phyloP scores from a whole-genome alignment of 2,797 vertebrate species.

The Sebastes trivittatus region DNA sequence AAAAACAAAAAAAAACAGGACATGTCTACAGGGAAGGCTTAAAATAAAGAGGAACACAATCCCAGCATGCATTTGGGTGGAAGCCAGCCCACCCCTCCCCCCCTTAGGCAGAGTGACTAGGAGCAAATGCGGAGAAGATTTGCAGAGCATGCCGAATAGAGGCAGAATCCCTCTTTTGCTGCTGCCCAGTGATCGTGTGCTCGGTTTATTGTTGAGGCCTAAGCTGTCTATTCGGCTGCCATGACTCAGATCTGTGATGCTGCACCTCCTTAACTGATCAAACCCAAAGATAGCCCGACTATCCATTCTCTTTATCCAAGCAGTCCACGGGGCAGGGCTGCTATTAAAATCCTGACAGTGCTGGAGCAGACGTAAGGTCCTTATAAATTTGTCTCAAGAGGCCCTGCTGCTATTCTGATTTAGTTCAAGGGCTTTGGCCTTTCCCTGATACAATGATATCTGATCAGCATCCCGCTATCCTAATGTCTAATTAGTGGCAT shows the following conservation, averaged over 20 bases:
- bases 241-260: constrained; percentile 65
- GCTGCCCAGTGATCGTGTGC: constrained; percentile 56
- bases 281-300: constrained; percentile 41
- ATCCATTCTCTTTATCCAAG: constrained; percentile 55
- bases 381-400: constrained; percentile 52
- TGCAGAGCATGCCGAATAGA: constrained; percentile 59
- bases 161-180: constrained; percentile 54
- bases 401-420: constrained; percentile 39
- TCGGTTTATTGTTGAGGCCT: constrained; percentile 54
- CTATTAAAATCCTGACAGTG: constrained; percentile 48
- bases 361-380: constrained; percentile 24
- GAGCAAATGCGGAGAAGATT: constrained; percentile 71
- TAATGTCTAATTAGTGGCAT: constrained; percentile 42
- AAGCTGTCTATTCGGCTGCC: constrained; percentile 60
- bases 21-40: constrained; percentile 87
- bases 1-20: constrained; percentile 77
- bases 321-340: constrained; percentile 18
- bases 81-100: constrained; percentile 69
- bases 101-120: constrained; percentile 64
- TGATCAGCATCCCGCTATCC: constrained; percentile 47
- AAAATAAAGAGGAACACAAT: constrained; percentile 87
- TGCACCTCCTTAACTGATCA: constrained; percentile 55
- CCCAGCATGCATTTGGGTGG: constrained; percentile 84
- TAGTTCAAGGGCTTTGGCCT: constrained; percentile 47
- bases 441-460: constrained; percentile 36